Evolutionary conservation across 2,888 invertebrate species (phyloP).

Genomic region (Hedya salicella): DNA sequence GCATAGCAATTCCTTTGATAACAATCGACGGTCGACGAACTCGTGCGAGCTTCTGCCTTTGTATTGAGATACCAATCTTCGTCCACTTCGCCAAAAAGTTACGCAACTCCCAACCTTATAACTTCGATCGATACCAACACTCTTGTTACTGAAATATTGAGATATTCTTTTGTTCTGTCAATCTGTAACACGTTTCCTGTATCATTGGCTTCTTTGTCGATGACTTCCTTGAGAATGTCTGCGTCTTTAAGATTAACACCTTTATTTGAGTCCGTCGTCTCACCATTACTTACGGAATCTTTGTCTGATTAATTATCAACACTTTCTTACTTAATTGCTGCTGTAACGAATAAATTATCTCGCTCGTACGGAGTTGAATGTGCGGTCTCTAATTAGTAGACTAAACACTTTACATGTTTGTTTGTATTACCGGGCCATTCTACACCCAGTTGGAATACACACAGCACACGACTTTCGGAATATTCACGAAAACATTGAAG

Average conservation of each 20-base stretch:
- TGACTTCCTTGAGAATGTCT: conserved; percentile 65
- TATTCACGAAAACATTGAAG: too few relatives aligned
- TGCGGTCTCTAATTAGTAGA: conserved; percentile 39
- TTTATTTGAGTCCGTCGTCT: conserved; percentile 15
- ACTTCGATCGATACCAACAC: conserved; percentile 35
- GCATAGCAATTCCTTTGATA: conserved; percentile 67
- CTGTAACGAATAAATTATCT: conserved; percentile 46
- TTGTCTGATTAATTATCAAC: conserved; percentile 57
- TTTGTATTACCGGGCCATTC: conserved; percentile 5
- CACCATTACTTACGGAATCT: conserved; percentile 46
- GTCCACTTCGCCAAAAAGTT: conserved; percentile 44
- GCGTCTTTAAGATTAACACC: conserved; percentile 8
- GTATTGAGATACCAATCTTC: conserved; percentile 55
- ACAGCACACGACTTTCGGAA: too few relatives aligned
- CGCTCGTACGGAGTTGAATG: conserved; percentile 29
- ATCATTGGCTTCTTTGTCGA: conserved; percentile 49
- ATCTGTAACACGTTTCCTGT: conserved; percentile 52
- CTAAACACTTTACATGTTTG: conserved; percentile 13
- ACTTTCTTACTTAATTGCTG: conserved; percentile 56
- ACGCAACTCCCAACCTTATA: conserved; percentile 55
- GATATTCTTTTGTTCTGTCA: conserved; percentile 58
- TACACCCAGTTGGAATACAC: not conserved
- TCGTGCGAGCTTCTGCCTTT: conserved; percentile 69
- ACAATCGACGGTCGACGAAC: conserved; percentile 73
- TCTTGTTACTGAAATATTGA: conserved; percentile 35